A percentile compares a stretch with the other conserved stretches of the same genome.
Evolutionary conservation across 2,113 vertebrate genomes (phyloP).

Genomic region (Pteruthius melanotis): DNA sequence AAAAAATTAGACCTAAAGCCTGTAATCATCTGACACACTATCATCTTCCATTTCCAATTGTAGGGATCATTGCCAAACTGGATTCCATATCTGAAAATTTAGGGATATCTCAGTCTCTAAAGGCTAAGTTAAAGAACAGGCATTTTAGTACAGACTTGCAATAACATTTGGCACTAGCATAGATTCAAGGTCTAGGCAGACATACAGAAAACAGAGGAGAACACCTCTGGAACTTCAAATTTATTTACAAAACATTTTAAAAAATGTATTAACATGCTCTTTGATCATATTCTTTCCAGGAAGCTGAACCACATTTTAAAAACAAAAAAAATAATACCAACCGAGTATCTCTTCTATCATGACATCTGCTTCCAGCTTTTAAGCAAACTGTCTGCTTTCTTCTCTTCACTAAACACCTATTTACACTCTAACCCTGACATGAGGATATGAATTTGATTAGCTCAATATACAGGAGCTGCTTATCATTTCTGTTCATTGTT

Average conservation of each 20-base stretch:
- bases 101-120: not conserved
- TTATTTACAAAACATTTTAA: not conserved
- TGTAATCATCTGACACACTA: not conserved
- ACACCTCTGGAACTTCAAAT: not conserved
- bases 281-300: not conserved
- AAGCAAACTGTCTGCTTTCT: not conserved
- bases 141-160: not conserved
- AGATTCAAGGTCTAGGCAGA: not conserved
- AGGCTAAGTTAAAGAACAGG: not conserved
- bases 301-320: not conserved
- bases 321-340: not conserved
- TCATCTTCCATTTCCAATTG: not conserved
- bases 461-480: not conserved
- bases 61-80: not conserved
- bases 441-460: not conserved
- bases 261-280: not conserved
- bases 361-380: not conserved
- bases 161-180: not conserved
- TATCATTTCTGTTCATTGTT: not conserved
- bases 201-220: not conserved
- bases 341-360: not conserved
- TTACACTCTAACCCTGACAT: not conserved
- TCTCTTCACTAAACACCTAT: not conserved
- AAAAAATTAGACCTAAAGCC: not conserved
- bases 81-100: not conserved